Conservation (phyloP, 2,888 invertebrate species). For the Penaeus monodon region DNA sequence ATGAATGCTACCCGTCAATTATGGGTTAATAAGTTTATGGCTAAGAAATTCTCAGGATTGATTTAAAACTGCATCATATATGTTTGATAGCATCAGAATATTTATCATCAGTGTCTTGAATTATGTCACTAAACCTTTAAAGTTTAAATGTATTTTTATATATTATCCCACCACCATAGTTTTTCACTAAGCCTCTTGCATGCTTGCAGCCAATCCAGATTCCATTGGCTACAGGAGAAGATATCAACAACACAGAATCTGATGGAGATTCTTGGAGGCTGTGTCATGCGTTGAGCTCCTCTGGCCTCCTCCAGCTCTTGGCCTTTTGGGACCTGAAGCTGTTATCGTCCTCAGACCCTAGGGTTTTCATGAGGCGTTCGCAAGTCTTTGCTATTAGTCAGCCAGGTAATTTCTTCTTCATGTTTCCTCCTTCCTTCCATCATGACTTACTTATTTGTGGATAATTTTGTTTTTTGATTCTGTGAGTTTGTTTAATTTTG, state of each 20-base stretch:
- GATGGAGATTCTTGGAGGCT: conserved; percentile 41
- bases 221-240: conserved; percentile 36
- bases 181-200: no score
- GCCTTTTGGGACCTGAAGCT: conserved; percentile 45
- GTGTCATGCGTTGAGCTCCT: conserved; percentile 41
- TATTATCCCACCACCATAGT: no score
- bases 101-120: no score
- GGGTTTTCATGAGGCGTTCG: conserved; percentile 33
- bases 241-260: conserved; percentile 9
- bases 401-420: conserved; percentile 32
- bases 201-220: conserved; percentile 45
- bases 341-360: conserved; percentile 39
- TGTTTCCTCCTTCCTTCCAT: no score
- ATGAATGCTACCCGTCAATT: no score
- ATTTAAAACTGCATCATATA: no score
- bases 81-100: no score
- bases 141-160: no score
- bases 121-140: no score
- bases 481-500: no score
- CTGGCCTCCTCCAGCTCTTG: conserved; percentile 51
- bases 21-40: background rate
- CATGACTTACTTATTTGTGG: background rate
- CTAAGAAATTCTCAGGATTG: no score
- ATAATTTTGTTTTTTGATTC: background rate
- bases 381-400: conserved; percentile 57